Base-by-base conservation (phyloP, 2,888 invertebrate genomes). In the Nycteola revayana region DNA sequence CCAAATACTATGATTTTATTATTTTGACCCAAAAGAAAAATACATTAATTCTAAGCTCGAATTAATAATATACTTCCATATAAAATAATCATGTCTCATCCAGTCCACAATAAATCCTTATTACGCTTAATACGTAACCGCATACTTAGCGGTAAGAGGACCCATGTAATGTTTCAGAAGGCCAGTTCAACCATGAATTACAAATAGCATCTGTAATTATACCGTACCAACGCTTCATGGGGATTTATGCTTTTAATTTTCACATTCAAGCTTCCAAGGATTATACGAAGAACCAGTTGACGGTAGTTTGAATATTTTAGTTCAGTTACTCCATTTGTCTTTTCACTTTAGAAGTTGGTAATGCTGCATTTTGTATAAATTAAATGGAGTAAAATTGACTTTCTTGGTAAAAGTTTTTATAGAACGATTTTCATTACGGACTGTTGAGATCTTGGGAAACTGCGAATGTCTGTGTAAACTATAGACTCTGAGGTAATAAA, bases 151-250 rank as follows among this genome's bases (percentile, higher is more conserved):
- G 63, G 72, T 49, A 36, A 58, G 59, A 58, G 49, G 61, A 59
- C 63, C 62, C 61, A 49, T 61, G 59, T 67, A 71, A 14, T 14
- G 14, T 14, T 61, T 46, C 57, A 59, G 50, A 64, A 65, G 66
- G 65, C 71, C 67, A 50, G 60, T 40, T 57, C 63, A 43, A 55
- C 65, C 71, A 68, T 75, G 71, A 75, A 75, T 74, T 76, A 72
- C 66, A 66, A 72, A 74, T 71, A 62, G 65, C 58, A 44, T 47
- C 60, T 44, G 63, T 72, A 75, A 77, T 74, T 74, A 71, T 62
- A 50, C 51, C 42, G 47, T 44, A 54, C 60, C 48, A 57, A 46
- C 52, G 45, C 46, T 60, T 53, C 53, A 48, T 40, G 42, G 56
- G 52, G 60, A 75, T 74, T 75, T 73, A 72, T 71, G 65, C 50